These are phyloP conservation scores for Fissipunctia ypsillon DNA, from an alignment of 2,888 invertebrate species.

Conservation along the genomic window DNA sequence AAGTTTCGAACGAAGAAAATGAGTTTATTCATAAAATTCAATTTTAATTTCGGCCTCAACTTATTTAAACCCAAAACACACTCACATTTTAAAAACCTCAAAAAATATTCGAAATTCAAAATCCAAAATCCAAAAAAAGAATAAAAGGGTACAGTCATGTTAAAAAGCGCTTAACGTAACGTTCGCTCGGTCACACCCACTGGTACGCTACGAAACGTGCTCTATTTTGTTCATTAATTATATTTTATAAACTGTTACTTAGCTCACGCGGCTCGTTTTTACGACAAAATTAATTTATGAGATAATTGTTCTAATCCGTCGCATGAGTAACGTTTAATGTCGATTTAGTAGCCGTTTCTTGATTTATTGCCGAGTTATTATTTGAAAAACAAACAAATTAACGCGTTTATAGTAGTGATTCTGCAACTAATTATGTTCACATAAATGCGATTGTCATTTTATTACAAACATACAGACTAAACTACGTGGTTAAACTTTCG, in stretches of 20 bases:
- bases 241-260: constrained; percentile 43
- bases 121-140: constrained; percentile 47
- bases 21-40: background rate
- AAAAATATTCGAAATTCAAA: constrained; percentile 53
- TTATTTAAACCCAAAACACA: constrained; percentile 27
- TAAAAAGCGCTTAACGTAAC: constrained; percentile 75
- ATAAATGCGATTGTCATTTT: background rate
- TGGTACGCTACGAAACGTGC: constrained; percentile 57
- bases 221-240: constrained; percentile 61
- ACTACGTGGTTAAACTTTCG: too few relatives aligned
- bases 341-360: constrained; percentile 33
- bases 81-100: constrained; percentile 27
- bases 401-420: background rate
- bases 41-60: constrained; percentile 7
- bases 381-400: constrained; percentile 29
- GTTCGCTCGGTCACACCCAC: constrained; percentile 68
- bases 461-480: background rate
- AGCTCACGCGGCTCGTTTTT: constrained; percentile 32
- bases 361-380: constrained; percentile 43
- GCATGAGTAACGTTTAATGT: constrained; percentile 39
- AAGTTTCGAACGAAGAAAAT: background rate
- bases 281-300: constrained; percentile 55
- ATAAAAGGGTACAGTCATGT: constrained; percentile 69
- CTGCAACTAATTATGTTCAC: background rate
- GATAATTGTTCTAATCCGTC: constrained; percentile 53